A percentile compares a stretch with the other conserved stretches of the same genome.
Evolutionary conservation across 2,113 vertebrate species (phyloP).

Genomic region (Calyptomena viridis): DNA sequence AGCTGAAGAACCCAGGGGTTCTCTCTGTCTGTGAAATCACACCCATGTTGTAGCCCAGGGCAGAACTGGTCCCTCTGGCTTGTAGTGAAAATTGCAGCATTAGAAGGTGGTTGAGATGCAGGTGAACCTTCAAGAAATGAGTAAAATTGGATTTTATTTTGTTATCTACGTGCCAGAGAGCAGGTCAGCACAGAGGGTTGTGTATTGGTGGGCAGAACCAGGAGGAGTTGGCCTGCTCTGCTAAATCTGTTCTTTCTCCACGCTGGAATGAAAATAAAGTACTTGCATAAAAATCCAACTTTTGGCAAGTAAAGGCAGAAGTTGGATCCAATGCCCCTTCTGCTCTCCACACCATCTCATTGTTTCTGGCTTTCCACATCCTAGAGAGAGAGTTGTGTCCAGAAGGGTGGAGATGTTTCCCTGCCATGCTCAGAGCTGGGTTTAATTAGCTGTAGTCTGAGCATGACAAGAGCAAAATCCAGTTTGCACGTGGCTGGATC

Average conservation of each 20-base stretch:
- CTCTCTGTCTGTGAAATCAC: not conserved
- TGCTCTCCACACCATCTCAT: not conserved
- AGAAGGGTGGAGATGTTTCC: not conserved
- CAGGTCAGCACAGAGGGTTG: not conserved
- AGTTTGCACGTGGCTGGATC: not conserved
- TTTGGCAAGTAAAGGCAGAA: not conserved
- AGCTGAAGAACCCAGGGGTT: not conserved
- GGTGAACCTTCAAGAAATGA: not conserved
- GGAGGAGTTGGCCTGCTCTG: not conserved
- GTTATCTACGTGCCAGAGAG: not conserved
- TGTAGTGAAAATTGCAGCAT: rapidly evolving
- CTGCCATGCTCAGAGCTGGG: not conserved
- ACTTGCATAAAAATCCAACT: not conserved
- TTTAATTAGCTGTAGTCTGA: not conserved
- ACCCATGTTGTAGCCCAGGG: not conserved
- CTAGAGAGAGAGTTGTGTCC: not conserved
- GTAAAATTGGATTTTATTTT: not conserved
- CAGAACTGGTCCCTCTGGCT: not conserved
- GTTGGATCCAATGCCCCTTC: not conserved
- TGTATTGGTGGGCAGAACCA: not conserved
- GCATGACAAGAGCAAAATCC: not conserved
- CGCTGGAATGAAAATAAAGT: not conserved
- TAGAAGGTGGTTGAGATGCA: not conserved
- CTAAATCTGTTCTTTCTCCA: not conserved
- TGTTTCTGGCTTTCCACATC: not conserved